Percentiles rank a stretch among this genome's conserved stretches.
Conservation (phyloP, 2,113 vertebrate genomes). For the Ceyx margarethae region DNA sequence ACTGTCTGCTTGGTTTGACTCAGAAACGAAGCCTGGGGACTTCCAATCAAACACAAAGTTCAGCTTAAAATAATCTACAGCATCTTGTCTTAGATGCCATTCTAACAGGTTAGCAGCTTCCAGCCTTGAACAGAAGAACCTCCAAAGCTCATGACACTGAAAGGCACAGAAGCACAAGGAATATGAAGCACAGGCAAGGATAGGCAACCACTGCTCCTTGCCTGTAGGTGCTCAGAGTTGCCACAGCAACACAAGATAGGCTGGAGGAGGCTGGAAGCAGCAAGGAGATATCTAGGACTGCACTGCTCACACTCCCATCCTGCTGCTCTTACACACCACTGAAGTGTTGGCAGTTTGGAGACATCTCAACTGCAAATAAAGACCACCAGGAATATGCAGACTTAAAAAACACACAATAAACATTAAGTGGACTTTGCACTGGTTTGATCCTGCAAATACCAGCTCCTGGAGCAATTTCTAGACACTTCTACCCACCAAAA, state of each 20-base stretch:
- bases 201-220: not conserved
- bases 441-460: not conserved
- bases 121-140: not conserved
- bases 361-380: not conserved
- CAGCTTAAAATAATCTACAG: not conserved
- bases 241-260: conserved; percentile 49
- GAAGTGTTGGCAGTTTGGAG: not conserved
- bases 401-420: not conserved
- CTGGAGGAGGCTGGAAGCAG: conserved; percentile 34
- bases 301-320: not conserved
- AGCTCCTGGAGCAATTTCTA: not conserved
- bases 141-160: not conserved
- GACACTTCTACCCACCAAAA: not conserved
- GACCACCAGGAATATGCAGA: not conserved
- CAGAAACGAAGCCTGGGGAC: conserved; percentile 10
- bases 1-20: not conserved
- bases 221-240: conserved; percentile 18
- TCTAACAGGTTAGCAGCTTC: not conserved
- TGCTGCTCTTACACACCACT: not conserved
- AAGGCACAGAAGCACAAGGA: not conserved
- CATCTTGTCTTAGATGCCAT: not conserved
- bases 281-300: not conserved
- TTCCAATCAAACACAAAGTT: conserved; percentile 36
- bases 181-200: not conserved
- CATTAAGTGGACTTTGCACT: not conserved